Evolutionary conservation across 2,797 vertebrate genomes (phyloP).

Genomic region (Nothura maculosa): DNA sequence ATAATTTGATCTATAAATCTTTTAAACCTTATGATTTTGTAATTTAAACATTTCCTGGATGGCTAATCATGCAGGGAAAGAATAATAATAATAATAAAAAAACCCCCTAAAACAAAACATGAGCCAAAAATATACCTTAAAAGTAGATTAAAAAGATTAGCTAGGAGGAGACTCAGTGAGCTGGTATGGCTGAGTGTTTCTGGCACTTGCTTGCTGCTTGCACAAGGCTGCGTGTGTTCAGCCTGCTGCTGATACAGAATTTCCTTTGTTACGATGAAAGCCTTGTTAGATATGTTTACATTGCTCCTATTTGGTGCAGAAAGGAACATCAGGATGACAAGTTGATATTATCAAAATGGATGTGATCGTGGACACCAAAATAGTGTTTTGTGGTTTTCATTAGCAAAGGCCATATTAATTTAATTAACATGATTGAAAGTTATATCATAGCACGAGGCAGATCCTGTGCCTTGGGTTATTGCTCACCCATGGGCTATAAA

Average conservation of each 20-base stretch:
- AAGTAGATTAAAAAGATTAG: conserved; percentile 57
- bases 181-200: conserved; percentile 50
- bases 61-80: conserved; percentile 83
- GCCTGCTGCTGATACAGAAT: conserved; percentile 63
- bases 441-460: conserved; percentile 29
- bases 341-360: conserved; percentile 69
- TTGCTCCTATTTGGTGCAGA: conserved; percentile 39
- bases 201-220: conserved; percentile 63
- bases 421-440: conserved; percentile 80
- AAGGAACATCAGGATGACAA: conserved; percentile 59
- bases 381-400: conserved; percentile 77
- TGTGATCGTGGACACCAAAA: conserved; percentile 65
- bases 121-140: conserved; percentile 76
- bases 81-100: conserved; percentile 57
- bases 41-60: conserved; percentile 88
- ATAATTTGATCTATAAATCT: conserved; percentile 85
- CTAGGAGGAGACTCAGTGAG: conserved; percentile 29
- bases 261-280: conserved; percentile 77
- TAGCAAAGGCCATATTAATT: conserved; percentile 75
- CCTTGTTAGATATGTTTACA: conserved; percentile 56
- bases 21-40: conserved; percentile 83
- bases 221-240: conserved; percentile 58
- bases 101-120: conserved; percentile 54
- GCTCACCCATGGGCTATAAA: conserved; percentile 61
- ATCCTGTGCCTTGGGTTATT: not conserved